A percentile compares a stretch with the other conserved stretches of the same genome.
Conservation (phyloP, 2,888 invertebrate species). For the Bhutanitis thaidina region DNA sequence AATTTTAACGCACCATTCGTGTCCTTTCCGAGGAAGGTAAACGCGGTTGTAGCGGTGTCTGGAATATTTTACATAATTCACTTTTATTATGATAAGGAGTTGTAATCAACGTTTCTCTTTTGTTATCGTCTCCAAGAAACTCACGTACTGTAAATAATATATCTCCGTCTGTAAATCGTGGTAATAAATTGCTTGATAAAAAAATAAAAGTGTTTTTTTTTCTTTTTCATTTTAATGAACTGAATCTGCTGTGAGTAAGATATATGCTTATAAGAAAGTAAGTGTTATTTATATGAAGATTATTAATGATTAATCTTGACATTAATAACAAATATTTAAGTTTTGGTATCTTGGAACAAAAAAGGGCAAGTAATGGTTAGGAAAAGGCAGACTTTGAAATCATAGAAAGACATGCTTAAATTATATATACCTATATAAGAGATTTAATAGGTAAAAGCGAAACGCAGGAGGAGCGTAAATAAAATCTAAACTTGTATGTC, state of each 20-base stretch:
- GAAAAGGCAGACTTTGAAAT: too few species aligned
- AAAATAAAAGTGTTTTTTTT: not conserved
- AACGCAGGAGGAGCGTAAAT: not conserved
- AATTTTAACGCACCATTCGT: not conserved
- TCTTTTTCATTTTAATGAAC: too few species aligned
- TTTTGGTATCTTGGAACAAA: too few species aligned
- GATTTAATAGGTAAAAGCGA: too few species aligned
- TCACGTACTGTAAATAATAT: slow-evolving; percentile 17
- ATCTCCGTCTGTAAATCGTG: slow-evolving; percentile 11
- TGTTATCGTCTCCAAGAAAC: slow-evolving; percentile 8
- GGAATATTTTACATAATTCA: slow-evolving; percentile 20
- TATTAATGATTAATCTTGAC: too few species aligned
- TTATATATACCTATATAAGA: too few species aligned
- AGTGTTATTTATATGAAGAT: too few species aligned
- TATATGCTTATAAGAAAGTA: too few species aligned
- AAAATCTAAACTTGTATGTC: slow-evolving; percentile 8
- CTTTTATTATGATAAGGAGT: slow-evolving; percentile 17
- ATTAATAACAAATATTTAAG: too few species aligned
- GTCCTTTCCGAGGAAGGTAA: not conserved
- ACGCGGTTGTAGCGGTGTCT: not conserved
- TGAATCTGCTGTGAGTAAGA: too few species aligned
- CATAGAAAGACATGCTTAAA: too few species aligned
- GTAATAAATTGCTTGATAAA: slow-evolving; percentile 6
- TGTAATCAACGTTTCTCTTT: slow-evolving; percentile 17
- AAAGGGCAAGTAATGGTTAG: too few species aligned